Evolutionary conservation across 2,888 invertebrate species (phyloP).

Genomic region (Dyspetes luteomarginatus): DNA sequence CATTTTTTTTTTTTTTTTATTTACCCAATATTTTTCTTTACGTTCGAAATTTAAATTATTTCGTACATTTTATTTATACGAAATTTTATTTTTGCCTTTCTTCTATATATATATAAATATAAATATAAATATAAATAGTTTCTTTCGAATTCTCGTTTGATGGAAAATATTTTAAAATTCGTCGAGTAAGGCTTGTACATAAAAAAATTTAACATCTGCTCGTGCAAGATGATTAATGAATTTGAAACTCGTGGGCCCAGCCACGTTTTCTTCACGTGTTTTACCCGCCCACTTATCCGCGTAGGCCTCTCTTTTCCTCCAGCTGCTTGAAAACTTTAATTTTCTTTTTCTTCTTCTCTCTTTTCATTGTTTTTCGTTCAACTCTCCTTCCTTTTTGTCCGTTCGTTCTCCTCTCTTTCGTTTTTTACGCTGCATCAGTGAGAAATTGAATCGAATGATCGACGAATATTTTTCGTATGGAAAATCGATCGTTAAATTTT

Average conservation of each 20-base stretch:
- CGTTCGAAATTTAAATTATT: too few relatives aligned
- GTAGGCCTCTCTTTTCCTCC: background rate
- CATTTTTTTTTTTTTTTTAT: background rate
- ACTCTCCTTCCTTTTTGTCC: background rate
- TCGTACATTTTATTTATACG: too few relatives aligned
- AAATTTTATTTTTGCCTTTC: background rate
- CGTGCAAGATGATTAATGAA: slow-evolving; percentile 1
- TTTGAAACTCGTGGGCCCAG: slow-evolving; percentile 24
- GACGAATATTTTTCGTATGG: background rate
- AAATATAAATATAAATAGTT: slow-evolving; percentile 6
- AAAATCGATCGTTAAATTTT: slow-evolving; percentile 17
- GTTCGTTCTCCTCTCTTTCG: background rate
- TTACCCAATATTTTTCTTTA: slow-evolving; percentile 36
- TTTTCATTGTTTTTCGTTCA: background rate
- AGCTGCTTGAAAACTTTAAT: too few relatives aligned
- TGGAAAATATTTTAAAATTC: slow-evolving; percentile 1
- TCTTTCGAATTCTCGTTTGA: slow-evolving; percentile 3
- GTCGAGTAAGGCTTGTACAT: background rate
- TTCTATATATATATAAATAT: slow-evolving; percentile 18
- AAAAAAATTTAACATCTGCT: slow-evolving; percentile 15
- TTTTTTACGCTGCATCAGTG: background rate
- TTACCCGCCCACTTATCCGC: background rate
- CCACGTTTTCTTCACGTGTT: slow-evolving; percentile 71
- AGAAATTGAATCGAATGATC: background rate
- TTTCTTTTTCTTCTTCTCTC: too few relatives aligned